Evolutionary conservation across 2,888 invertebrate species (phyloP).

Genomic region (Physocephala rufipes): DNA sequence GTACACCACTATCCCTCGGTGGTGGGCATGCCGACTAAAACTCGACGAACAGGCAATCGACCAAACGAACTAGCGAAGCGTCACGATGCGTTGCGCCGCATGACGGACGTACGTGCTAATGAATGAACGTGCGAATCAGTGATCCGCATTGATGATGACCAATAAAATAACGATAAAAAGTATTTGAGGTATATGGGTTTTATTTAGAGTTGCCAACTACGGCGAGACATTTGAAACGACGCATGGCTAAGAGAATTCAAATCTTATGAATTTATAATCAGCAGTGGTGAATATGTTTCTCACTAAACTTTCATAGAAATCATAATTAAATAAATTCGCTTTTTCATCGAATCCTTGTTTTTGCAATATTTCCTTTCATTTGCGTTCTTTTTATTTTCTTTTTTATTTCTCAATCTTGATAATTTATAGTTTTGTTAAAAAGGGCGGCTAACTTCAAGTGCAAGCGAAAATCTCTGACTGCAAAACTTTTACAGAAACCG

Average conservation of each 20-base stretch:
- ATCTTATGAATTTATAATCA: background rate
- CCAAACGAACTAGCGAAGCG: conserved; percentile 9
- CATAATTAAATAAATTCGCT: no score
- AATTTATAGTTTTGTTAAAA: background rate
- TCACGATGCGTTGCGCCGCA: background rate
- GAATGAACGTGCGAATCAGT: conserved; percentile 52
- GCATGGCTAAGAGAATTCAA: conserved; percentile 1
- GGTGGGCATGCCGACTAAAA: no score
- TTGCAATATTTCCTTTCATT: no score
- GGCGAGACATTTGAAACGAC: conserved; percentile 13
- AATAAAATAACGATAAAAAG: conserved; percentile 66
- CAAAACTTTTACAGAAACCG: conserved; percentile 46
- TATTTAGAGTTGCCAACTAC: conserved; percentile 45
- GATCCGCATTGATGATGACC: conserved; percentile 65
- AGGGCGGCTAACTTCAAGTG: conserved; percentile 53
- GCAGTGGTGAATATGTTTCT: background rate
- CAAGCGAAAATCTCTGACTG: conserved; percentile 50
- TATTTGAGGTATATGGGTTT: conserved; percentile 65
- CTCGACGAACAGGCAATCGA: background rate
- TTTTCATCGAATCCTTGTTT: no score
- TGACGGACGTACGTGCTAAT: conserved; percentile 4
- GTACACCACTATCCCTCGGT: no score
- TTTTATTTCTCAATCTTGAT: background rate
- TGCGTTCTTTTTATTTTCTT: background rate
- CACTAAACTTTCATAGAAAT: no score